Conservation (phyloP, 2,797 vertebrate genomes). For the Balearica regulorum region DNA sequence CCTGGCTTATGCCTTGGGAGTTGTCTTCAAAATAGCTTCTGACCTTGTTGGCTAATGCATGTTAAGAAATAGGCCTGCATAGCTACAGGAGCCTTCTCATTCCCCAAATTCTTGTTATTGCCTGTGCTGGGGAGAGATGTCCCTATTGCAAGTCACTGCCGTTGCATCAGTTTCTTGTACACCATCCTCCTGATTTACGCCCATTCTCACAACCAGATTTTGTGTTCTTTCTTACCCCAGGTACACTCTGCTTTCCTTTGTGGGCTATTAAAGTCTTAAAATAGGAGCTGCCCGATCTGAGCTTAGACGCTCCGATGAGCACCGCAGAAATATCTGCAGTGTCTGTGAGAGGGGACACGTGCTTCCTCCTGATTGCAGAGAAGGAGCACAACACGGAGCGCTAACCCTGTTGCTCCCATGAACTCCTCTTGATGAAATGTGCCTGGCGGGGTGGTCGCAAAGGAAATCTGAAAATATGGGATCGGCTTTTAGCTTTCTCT, state of each 20-base stretch:
- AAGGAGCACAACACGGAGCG: background rate
- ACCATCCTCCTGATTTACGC: background rate
- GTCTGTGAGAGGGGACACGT: background rate
- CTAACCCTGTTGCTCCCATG: background rate
- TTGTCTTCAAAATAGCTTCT: slow-evolving; percentile 19
- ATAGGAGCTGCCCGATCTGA: background rate
- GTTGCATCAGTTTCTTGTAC: background rate
- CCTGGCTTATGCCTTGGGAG: slow-evolving; percentile 30
- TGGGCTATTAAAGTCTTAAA: slow-evolving; percentile 5
- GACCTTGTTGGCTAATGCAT: slow-evolving; percentile 29
- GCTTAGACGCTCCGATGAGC: background rate
- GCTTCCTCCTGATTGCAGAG: background rate
- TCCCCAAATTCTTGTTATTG: background rate
- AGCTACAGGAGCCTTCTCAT: background rate
- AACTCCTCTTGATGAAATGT: background rate
- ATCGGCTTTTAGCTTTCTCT: background rate
- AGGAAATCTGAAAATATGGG: background rate
- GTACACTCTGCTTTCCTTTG: background rate
- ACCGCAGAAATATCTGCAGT: background rate
- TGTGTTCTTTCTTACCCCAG: background rate
- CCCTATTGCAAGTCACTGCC: background rate
- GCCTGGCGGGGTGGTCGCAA: background rate
- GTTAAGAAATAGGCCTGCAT: background rate
- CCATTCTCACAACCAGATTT: background rate
- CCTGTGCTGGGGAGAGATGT: background rate